Evolutionary conservation across 2,113 vertebrate species (phyloP).

Genomic region (Chionis minor): DNA sequence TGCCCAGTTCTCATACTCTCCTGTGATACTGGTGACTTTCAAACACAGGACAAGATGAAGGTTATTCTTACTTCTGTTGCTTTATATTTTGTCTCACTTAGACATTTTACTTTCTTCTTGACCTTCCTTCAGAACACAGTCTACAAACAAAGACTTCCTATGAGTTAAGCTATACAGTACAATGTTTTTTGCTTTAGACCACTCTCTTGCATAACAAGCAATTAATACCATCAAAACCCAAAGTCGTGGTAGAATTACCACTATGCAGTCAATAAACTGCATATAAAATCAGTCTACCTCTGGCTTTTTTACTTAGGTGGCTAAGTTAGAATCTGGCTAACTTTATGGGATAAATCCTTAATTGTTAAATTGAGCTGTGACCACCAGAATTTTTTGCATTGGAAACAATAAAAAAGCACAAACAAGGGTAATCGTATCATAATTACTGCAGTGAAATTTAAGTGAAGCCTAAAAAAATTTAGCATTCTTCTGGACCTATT

Average conservation of each 20-base stretch:
- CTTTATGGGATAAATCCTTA: neutral
- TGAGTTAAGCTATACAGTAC: neutral
- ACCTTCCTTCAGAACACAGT: neutral
- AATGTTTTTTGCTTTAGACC: neutral
- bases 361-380: neutral
- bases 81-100: neutral
- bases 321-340: neutral
- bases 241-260: neutral
- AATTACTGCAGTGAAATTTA: neutral
- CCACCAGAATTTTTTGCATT: accelerated
- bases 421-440: neutral
- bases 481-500: neutral
- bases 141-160: neutral
- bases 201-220: neutral
- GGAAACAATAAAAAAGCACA: neutral
- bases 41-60: neutral
- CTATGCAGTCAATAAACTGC: neutral
- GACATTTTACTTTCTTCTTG: neutral
- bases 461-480: neutral
- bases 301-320: neutral
- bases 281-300: neutral
- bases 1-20: too few relatives aligned
- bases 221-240: neutral
- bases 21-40: neutral
- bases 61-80: neutral